A percentile compares a stretch with the other conserved stretches of the same genome.
Evolutionary conservation across 1,140 invertebrate species (phyloP).

Genomic region (Contarinia nasturtii): DNA sequence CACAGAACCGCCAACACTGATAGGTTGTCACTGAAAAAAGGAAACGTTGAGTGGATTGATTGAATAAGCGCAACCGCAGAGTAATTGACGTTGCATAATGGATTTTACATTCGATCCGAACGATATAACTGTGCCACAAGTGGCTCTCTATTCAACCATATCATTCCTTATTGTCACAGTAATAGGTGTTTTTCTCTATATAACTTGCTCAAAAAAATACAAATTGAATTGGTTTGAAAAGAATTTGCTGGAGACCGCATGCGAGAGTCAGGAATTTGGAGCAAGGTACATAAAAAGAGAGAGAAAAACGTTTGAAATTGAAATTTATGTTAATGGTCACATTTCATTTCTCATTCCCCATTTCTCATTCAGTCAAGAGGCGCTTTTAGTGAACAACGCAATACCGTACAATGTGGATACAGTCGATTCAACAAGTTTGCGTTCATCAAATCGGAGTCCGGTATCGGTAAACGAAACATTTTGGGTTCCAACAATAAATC

Average conservation of each 20-base stretch:
- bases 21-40: no score
- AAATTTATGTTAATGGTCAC: no score
- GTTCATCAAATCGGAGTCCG: constrained; percentile 18
- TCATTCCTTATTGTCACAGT: constrained; percentile 21
- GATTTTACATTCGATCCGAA: constrained; percentile 21
- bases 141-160: constrained; percentile 19
- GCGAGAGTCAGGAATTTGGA: constrained; percentile 19
- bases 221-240: constrained; percentile 33
- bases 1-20: no score
- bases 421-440: constrained; percentile 17
- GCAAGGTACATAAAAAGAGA: constrained; percentile 13
- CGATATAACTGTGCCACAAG: constrained; percentile 19
- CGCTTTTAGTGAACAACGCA: constrained; percentile 15
- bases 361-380: constrained; percentile 21
- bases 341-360: background rate
- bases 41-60: no score
- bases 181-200: constrained; percentile 23
- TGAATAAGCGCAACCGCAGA: no score
- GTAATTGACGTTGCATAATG: constrained; percentile 8
- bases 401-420: constrained; percentile 21
- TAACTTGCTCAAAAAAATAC: constrained; percentile 27
- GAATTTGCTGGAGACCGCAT: constrained; percentile 27
- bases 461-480: constrained; percentile 22
- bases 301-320: background rate
- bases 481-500: constrained; percentile 23